Evolutionary conservation across 2,888 invertebrate species (phyloP).

Genomic region (Glyphotaelius pellucidus): DNA sequence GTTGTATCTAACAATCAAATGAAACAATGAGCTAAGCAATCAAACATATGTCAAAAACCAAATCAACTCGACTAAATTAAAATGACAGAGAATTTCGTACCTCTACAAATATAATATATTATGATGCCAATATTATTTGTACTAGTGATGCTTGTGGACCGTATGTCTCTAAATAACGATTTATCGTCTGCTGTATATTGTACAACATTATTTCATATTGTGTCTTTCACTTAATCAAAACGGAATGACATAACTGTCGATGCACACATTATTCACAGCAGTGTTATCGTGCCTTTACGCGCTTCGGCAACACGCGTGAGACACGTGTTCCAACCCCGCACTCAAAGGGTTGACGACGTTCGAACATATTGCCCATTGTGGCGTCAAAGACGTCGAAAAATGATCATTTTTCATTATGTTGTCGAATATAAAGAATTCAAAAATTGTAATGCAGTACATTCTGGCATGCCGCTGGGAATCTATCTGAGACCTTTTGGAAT

Average conservation of each 20-base stretch:
- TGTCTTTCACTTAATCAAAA: conserved; percentile 9
- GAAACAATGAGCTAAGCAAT: background rate
- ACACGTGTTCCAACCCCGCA: conserved; percentile 49
- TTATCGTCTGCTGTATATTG: background rate
- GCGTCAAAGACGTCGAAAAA: background rate
- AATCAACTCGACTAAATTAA: background rate
- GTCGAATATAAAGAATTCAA: background rate
- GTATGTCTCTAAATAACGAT: background rate
- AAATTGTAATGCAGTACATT: background rate
- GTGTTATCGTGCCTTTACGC: conserved; percentile 49
- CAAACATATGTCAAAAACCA: background rate
- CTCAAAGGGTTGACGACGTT: conserved; percentile 48
- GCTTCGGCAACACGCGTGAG: conserved; percentile 38
- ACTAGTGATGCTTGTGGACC: background rate
- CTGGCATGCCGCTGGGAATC: background rate
- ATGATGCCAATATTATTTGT: background rate
- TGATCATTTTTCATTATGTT: background rate
- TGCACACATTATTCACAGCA: conserved; percentile 39
- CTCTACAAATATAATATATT: background rate
- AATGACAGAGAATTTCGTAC: background rate
- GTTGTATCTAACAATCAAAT: background rate
- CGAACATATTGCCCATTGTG: background rate
- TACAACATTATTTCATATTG: background rate
- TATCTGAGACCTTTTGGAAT: background rate
- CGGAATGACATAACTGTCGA: conserved; percentile 32